These are phyloP conservation scores for Muscina levida DNA, from an alignment of 2,888 invertebrate species.

Conservation along the genomic window DNA sequence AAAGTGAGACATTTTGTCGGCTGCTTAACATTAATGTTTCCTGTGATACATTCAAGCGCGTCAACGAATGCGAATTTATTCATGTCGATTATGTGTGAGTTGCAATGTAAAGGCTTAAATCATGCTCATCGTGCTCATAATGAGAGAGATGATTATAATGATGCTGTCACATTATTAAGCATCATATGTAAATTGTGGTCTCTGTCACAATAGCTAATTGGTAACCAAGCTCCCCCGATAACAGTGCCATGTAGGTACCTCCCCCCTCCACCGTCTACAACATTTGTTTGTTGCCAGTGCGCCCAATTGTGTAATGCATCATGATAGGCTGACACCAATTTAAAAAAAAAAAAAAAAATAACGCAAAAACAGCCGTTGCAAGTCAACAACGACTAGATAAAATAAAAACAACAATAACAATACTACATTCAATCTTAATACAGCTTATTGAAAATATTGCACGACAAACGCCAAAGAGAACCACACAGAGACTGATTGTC, in stretches of 20 bases:
- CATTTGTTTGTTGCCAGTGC: constrained; percentile 28
- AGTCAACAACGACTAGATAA: no score
- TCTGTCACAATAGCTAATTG: constrained; percentile 25
- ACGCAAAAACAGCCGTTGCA: constrained; percentile 13
- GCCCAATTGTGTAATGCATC: constrained; percentile 62
- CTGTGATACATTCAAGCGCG: constrained; percentile 24
- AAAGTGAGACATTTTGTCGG: constrained; percentile 7
- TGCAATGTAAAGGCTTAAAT: constrained; percentile 49
- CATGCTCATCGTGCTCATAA: background rate
- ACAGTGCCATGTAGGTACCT: no score
- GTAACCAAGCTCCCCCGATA: constrained; percentile 16
- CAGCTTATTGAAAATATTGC: constrained; percentile 55
- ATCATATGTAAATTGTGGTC: constrained; percentile 53
- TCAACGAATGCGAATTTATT: constrained; percentile 11
- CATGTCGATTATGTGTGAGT: constrained; percentile 47
- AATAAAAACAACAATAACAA: no score
- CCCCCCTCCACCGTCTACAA: no score
- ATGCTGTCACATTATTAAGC: constrained; percentile 53
- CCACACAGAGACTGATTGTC: background rate
- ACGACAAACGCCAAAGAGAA: constrained; percentile 43
- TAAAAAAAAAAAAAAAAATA: constrained; percentile 14
- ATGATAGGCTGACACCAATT: constrained; percentile 64
- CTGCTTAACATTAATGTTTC: background rate
- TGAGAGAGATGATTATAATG: background rate
- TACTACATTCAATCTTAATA: constrained; percentile 56